Conservation (phyloP, 2,888 invertebrate species). For the Nymphalis polychloros region DNA sequence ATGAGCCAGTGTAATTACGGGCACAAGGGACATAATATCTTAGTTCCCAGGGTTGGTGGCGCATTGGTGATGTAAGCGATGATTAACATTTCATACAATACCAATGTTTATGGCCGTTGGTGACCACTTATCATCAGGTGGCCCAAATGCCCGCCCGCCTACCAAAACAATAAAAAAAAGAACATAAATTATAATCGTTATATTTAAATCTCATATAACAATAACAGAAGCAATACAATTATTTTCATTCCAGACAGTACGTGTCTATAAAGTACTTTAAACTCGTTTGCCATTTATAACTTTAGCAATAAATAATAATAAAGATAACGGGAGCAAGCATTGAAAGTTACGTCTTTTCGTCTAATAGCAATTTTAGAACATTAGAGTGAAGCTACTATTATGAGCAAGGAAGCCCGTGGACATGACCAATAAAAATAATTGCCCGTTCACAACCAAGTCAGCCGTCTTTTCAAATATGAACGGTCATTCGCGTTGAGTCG, state of each 20-base stretch:
- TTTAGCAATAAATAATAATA: constrained; percentile 32
- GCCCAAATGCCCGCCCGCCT: too few species aligned
- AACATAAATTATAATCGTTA: too few species aligned
- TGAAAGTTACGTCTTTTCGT: constrained; percentile 4
- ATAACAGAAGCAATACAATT: not conserved
- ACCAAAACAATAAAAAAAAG: too few species aligned
- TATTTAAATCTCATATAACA: not conserved
- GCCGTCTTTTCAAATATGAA: constrained; percentile 41
- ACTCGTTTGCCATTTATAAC: constrained; percentile 14
- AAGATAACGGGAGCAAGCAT: constrained; percentile 23
- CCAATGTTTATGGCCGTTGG: too few species aligned
- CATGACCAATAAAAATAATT: constrained; percentile 49
- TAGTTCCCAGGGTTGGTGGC: too few species aligned
- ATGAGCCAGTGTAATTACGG: too few species aligned
- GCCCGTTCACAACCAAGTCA: constrained; percentile 44
- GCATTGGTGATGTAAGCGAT: too few species aligned
- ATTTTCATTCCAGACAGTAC: not conserved
- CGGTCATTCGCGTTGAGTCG: constrained; percentile 39
- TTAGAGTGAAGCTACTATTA: constrained; percentile 24
- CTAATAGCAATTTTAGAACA: constrained; percentile 25
- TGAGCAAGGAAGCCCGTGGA: constrained; percentile 21
- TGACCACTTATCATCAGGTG: too few species aligned
- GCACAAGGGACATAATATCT: too few species aligned
- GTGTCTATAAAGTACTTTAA: constrained; percentile 1
- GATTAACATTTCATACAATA: too few species aligned